Conservation (phyloP, 2,888 invertebrate species). For the Lycia hirtaria region DNA sequence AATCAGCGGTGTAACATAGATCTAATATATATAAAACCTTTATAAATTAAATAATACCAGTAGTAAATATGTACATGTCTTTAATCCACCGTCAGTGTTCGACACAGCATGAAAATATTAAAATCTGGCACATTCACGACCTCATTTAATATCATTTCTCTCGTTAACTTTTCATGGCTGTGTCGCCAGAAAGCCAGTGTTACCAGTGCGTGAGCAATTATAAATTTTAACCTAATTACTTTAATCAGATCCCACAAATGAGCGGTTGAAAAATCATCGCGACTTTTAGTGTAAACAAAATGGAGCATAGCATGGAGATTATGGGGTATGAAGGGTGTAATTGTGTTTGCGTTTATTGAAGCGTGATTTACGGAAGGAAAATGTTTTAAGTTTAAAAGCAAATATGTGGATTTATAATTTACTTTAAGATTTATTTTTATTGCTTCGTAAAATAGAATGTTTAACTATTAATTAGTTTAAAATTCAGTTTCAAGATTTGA, state of each 20-base stretch:
- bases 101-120: slow-evolving; percentile 7
- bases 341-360: slow-evolving; percentile 14
- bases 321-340: slow-evolving; percentile 1
- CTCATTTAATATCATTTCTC: slow-evolving; percentile 58
- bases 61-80: not conserved
- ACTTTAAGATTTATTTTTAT: too few species aligned
- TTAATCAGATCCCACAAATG: slow-evolving; percentile 48
- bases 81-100: not conserved
- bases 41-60: too few species aligned
- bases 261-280: slow-evolving; percentile 43
- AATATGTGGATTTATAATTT: too few species aligned
- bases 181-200: slow-evolving; percentile 52
- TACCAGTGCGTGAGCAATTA: slow-evolving; percentile 58
- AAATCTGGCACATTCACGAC: slow-evolving; percentile 45
- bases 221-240: slow-evolving; percentile 60
- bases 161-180: slow-evolving; percentile 64
- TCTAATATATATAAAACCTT: too few species aligned
- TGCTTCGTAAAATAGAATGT: too few species aligned
- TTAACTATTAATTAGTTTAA: too few species aligned
- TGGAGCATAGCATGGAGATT: slow-evolving; percentile 32
- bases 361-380: slow-evolving; percentile 7
- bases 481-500: too few species aligned
- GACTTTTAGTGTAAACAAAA: slow-evolving; percentile 39
- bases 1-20: too few species aligned
- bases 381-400: not conserved